A percentile compares a stretch with the other conserved stretches of the same genome.
phyloP scores from a whole-genome alignment of 2,888 invertebrate genomes.

The Sinhomidia bicolor region DNA sequence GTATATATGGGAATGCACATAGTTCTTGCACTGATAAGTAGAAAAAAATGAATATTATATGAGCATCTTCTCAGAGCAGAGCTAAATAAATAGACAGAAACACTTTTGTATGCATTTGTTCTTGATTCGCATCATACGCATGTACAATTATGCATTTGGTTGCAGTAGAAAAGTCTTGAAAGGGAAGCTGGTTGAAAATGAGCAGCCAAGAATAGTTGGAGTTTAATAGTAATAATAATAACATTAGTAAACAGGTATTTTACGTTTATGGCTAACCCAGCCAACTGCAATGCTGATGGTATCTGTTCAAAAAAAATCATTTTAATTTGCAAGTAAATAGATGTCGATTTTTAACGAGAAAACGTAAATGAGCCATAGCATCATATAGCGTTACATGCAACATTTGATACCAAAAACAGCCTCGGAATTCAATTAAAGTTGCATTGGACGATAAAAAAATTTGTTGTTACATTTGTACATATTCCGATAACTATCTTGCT shows the following conservation, averaged over 20 bases:
- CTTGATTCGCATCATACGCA: background rate
- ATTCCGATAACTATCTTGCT: background rate
- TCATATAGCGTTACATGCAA: background rate
- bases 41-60: constrained; percentile 5
- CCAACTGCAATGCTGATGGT: background rate
- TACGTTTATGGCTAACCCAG: background rate
- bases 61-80: constrained; percentile 21
- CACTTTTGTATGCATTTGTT: background rate
- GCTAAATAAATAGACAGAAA: background rate
- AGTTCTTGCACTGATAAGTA: background rate
- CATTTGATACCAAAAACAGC: background rate
- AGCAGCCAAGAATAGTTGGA: constrained; percentile 1
- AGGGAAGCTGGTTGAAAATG: constrained; percentile 26
- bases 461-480: background rate
- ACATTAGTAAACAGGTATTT: background rate
- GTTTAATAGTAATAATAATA: too few species aligned
- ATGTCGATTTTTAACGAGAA: background rate
- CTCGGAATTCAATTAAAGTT: constrained; percentile 6
- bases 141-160: background rate
- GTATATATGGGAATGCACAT: background rate
- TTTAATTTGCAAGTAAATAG: constrained; percentile 1
- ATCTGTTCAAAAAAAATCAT: constrained; percentile 2
- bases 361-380: background rate
- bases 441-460: background rate
- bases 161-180: constrained; percentile 24